These are phyloP conservation scores for Periphyllus acericola DNA, from an alignment of 2,888 invertebrate species.

Conservation along the genomic window DNA sequence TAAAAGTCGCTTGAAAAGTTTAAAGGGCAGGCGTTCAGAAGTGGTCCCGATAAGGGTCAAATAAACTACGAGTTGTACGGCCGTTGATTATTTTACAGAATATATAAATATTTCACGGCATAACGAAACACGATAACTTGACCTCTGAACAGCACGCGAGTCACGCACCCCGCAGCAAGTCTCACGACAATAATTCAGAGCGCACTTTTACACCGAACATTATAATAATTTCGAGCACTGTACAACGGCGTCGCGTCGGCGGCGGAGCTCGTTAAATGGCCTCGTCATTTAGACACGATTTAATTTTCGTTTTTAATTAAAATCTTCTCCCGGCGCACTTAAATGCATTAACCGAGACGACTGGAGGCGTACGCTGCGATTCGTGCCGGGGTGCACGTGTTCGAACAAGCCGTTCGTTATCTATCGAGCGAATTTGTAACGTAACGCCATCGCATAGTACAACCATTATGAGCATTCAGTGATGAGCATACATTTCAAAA, in stretches of 20 bases:
- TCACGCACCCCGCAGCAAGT: not conserved
- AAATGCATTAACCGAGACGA: not conserved
- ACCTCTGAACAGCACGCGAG: constrained; percentile 9
- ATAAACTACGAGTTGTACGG: constrained; percentile 5
- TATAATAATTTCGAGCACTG: not conserved
- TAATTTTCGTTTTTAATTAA: constrained; percentile 16
- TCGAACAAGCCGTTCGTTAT: not conserved
- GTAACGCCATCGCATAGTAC: not conserved
- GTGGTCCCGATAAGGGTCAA: constrained; percentile 9
- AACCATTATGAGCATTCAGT: not conserved
- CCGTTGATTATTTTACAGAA: constrained; percentile 7
- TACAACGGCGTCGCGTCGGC: not conserved
- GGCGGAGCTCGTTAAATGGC: not conserved
- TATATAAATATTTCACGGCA: constrained; percentile 18
- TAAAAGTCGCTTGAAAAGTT: constrained; percentile 44
- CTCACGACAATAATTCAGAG: not conserved
- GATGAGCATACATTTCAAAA: not conserved
- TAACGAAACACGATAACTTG: constrained; percentile 18
- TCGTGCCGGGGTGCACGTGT: not conserved
- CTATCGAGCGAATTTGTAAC: not conserved
- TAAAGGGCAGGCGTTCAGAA: constrained; percentile 38
- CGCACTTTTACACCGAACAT: not conserved
- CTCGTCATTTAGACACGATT: not conserved
- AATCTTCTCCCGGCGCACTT: not conserved
- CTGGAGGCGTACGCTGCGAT: not conserved